Evolutionary conservation across 2,888 invertebrate species (phyloP).

Genomic region (Archips xylosteana): DNA sequence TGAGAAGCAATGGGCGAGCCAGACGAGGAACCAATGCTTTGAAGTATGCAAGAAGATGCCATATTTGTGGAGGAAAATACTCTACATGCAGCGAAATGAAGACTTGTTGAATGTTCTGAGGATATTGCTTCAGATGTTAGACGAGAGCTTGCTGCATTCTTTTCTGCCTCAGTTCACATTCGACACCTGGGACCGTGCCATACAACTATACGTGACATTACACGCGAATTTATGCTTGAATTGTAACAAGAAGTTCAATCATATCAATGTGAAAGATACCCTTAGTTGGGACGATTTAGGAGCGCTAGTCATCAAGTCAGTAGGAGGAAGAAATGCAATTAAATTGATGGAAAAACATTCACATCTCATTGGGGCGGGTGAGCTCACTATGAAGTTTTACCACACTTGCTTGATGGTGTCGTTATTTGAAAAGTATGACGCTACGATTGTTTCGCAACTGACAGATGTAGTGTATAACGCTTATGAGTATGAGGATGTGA

Average conservation of each 20-base stretch:
- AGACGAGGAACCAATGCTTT: conserved; percentile 76
- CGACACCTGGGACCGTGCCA: conserved; percentile 85
- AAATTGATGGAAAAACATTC: conserved; percentile 85
- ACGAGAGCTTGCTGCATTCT: conserved; percentile 82
- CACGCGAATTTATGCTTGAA: conserved; percentile 86
- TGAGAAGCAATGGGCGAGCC: conserved; percentile 76
- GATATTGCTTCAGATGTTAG: conserved; percentile 86
- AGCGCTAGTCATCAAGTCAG: conserved; percentile 84
- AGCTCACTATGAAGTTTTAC: conserved; percentile 87
- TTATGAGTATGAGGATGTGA: conserved; percentile 71
- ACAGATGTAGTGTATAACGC: conserved; percentile 73
- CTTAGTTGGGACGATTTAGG: conserved; percentile 87
- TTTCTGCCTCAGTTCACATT: conserved; percentile 84
- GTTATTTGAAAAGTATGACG: conserved; percentile 75
- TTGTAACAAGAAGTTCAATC: conserved; percentile 82
- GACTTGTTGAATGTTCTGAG: conserved; percentile 82
- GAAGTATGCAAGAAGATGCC: conserved; percentile 86
- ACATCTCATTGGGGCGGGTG: conserved; percentile 81
- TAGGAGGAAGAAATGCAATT: conserved; percentile 86
- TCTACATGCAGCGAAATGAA: conserved; percentile 79
- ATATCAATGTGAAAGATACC: conserved; percentile 77
- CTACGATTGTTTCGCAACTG: conserved; percentile 62
- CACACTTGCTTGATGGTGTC: conserved; percentile 83
- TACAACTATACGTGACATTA: conserved; percentile 83
- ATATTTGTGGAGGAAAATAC: conserved; percentile 86